phyloP scores from a whole-genome alignment of 2,888 invertebrate genomes.

The Papilio gigon region DNA sequence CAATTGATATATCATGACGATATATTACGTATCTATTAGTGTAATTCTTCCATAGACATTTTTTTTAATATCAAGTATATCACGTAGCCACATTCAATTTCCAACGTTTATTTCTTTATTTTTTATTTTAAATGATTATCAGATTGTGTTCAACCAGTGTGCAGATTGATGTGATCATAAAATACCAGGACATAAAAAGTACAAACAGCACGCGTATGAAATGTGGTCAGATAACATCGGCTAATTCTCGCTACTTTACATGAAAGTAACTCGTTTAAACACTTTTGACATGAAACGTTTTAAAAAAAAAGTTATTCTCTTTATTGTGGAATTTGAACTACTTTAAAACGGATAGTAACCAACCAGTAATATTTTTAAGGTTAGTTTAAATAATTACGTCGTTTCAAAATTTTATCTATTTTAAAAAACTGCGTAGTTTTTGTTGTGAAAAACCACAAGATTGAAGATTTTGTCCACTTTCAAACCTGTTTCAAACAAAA shows the following conservation, averaged over 20 bases:
- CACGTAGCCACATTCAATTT: too few species aligned
- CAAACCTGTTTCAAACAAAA: slow-evolving; percentile 34
- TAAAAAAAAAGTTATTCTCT: slow-evolving; percentile 7
- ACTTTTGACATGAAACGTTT: neutral
- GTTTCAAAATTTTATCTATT: neutral
- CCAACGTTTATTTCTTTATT: neutral
- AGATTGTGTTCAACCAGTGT: slow-evolving; percentile 1
- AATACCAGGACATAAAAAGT: slow-evolving; percentile 3
- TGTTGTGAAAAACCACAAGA: neutral
- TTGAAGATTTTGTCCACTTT: slow-evolving; percentile 8
- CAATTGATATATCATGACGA: too few species aligned
- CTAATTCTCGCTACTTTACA: slow-evolving; percentile 22
- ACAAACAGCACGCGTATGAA: slow-evolving; percentile 6
- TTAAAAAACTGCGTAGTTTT: neutral
- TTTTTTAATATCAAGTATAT: too few species aligned
- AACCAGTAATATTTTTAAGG: neutral
- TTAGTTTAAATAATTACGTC: neutral
- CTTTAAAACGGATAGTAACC: neutral
- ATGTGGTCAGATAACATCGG: slow-evolving; percentile 1
- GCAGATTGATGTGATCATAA: neutral
- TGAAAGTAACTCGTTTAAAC: slow-evolving; percentile 9
- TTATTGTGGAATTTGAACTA: neutral
- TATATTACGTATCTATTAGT: too few species aligned
- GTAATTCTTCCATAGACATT: too few species aligned
- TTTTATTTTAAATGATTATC: neutral